phyloP scores from a whole-genome alignment of 2,888 invertebrate species.

The Eilema caniola region DNA sequence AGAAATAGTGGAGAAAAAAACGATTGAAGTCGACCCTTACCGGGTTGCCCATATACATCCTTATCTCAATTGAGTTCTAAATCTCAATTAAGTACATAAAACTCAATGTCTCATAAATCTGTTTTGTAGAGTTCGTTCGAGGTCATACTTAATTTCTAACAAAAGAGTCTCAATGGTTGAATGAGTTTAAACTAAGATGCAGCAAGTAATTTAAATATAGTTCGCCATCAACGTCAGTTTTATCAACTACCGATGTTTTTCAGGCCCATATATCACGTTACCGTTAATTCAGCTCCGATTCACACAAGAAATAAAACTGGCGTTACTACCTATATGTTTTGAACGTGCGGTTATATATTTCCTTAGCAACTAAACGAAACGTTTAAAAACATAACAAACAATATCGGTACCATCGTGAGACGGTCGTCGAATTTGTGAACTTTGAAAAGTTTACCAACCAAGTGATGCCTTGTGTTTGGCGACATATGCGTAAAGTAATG shows the following conservation, averaged over 20 bases:
- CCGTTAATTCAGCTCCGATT: not conserved
- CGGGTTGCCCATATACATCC: too few relatives aligned
- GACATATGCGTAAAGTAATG: constrained; percentile 11
- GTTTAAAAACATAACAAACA: not conserved
- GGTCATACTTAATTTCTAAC: too few relatives aligned
- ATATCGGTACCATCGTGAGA: not conserved
- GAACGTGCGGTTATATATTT: not conserved
- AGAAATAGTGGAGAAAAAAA: not conserved
- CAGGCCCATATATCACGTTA: not conserved
- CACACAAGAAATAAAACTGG: not conserved
- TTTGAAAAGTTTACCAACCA: constrained; percentile 7
- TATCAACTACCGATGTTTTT: not conserved
- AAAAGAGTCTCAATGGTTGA: too few relatives aligned
- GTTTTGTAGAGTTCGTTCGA: too few relatives aligned
- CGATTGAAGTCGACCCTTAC: not conserved
- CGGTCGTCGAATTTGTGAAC: constrained; percentile 13
- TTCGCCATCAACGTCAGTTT: too few relatives aligned
- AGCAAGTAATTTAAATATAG: too few relatives aligned
- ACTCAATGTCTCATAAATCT: too few relatives aligned
- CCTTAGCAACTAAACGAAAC: constrained; percentile 8
- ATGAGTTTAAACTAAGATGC: too few relatives aligned
- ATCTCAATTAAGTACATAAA: too few relatives aligned
- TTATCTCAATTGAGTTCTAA: too few relatives aligned
- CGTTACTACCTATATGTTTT: not conserved
- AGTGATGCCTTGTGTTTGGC: constrained; percentile 28